These are phyloP conservation scores for Hydractinia echinata DNA, from an alignment of 30 jellyfish, hydroid and myxozoan species.

Conservation along the genomic window DNA sequence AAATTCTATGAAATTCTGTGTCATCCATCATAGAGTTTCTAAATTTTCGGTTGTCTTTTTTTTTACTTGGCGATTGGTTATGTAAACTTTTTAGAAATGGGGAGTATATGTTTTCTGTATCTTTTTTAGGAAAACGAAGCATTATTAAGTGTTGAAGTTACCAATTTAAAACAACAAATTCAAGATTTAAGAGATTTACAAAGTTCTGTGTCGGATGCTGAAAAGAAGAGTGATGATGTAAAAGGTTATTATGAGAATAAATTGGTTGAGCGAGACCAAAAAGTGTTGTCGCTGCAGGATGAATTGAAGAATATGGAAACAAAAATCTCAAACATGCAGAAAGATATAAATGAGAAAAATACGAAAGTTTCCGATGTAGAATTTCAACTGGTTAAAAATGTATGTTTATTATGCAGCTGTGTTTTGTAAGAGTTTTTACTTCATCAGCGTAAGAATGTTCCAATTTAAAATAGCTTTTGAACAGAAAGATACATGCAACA, in stretches of 20 bases:
- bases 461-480: too few relatives aligned
- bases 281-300: constrained; percentile 16
- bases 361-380: constrained; percentile 39
- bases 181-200: constrained; percentile 16
- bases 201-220: neutral
- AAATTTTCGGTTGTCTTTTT: too few relatives aligned
- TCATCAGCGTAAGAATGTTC: too few relatives aligned
- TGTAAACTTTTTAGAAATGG: too few relatives aligned
- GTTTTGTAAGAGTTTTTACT: neutral
- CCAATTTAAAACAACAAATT: constrained; percentile 11
- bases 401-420: neutral
- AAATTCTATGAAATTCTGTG: too few relatives aligned
- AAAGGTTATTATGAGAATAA: neutral
- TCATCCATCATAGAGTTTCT: too few relatives aligned
- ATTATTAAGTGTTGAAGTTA: neutral
- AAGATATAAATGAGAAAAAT: constrained; percentile 31
- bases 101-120: neutral
- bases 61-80: too few relatives aligned
- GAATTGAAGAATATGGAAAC: constrained; percentile 40
- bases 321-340: neutral
- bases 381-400: constrained; percentile 56
- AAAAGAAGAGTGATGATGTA: neutral
- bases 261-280: constrained; percentile 33
- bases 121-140: neutral
- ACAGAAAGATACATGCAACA: too few relatives aligned